Conservation (phyloP, 2,113 vertebrate genomes). For the Epinephelus moara region DNA sequence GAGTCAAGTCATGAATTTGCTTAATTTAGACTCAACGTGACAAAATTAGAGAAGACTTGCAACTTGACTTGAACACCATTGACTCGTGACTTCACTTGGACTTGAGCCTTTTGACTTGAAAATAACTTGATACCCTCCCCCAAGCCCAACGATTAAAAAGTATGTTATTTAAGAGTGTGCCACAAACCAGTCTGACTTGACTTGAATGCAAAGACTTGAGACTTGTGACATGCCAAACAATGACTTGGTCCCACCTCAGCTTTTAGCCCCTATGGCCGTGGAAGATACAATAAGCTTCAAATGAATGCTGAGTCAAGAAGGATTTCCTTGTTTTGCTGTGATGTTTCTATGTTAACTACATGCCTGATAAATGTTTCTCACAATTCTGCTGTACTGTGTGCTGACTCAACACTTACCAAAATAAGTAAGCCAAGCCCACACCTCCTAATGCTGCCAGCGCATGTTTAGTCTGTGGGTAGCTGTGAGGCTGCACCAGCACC, state of each 20-base stretch:
- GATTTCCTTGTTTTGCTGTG: not conserved
- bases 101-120: too few species aligned
- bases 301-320: not conserved
- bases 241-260: not conserved
- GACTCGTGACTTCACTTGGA: too few species aligned
- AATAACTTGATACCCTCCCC: too few species aligned
- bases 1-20: too few species aligned
- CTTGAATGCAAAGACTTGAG: too few species aligned
- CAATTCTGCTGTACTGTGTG: not conserved
- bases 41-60: too few species aligned
- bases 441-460: slow-evolving; percentile 74
- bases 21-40: too few species aligned
- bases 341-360: not conserved
- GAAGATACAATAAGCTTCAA: not conserved
- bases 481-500: slow-evolving; percentile 77
- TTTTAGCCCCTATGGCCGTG: not conserved
- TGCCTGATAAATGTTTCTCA: not conserved
- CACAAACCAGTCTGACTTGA: too few species aligned
- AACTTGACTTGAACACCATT: too few species aligned
- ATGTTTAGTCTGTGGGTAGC: slow-evolving; percentile 76
- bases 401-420: slow-evolving; percentile 74
- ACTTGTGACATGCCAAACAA: too few species aligned
- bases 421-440: slow-evolving; percentile 76
- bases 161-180: too few species aligned
- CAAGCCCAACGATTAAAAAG: too few species aligned